Base-by-base conservation (phyloP, 2,888 invertebrate genomes). In the Acleris cristana region DNA sequence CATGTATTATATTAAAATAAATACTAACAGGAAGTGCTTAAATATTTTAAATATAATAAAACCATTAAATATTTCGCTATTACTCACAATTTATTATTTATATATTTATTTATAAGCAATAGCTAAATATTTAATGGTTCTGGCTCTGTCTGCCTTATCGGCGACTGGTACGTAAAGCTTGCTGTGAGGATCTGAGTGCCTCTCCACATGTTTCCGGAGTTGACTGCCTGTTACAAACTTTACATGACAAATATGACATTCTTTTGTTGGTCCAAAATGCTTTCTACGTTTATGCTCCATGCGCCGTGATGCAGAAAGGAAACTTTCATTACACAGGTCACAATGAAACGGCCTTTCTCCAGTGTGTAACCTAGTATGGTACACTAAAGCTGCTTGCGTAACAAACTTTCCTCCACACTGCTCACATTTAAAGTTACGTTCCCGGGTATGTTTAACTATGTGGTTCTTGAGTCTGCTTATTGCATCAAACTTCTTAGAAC, bases 301-400 rank as follows among this genome's bases (percentile, higher is more conserved):
- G 1, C 70, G 53, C 58, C 70, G 66, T 4, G 70, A 71, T 1
- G 70, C 57, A 10, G 70, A 71, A 10, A 73, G 71, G 63, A 92
- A 92, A 34, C 81, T 85, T 69, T 89, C 88, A n/a, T 76, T 73
- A 62, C 91, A 92, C 60, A 87, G 45, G 19, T 90, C 87, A 74
- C 91, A 92, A 6, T 84, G 80, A 58, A 83, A 91, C 0, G 91
- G 91, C 48, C 76, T 79, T 64, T 92, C 91, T 0, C 91, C 91
- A 0, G 91, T 91, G 67, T 92, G 91, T 2, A 89, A 73, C n/a
- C 91, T 76, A 1, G 76, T 82, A 66, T 92, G 91, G 57, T 88
- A 87, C 0, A 84, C 74, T 40, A 91, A 76, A 1, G 91, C 89
- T 2, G 87, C 84, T 57, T 78, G 79, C 0, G 89, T 85, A 0